Percentiles rank a stretch among this genome's conserved stretches.
These are phyloP conservation scores for Trachelus stipa DNA, from an alignment of 2,888 invertebrate genomes.

Conservation along the genomic window DNA sequence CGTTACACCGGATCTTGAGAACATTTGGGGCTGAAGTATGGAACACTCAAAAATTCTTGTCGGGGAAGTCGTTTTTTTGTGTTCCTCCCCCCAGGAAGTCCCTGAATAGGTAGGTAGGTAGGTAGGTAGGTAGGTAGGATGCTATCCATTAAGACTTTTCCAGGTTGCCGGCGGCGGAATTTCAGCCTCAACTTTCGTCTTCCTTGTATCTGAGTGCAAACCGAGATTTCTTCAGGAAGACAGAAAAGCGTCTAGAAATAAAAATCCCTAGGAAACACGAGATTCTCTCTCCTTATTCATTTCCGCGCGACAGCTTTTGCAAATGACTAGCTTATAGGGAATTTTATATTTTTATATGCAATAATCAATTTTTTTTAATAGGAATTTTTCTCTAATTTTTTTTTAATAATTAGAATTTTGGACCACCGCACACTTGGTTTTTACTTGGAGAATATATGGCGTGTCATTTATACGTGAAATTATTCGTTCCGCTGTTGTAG, in stretches of 20 bases:
- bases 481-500: too few species aligned
- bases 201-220: constrained; percentile 50
- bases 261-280: constrained; percentile 39
- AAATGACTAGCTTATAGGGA: too few species aligned
- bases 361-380: neutral
- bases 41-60: neutral
- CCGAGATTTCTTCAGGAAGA: constrained; percentile 47
- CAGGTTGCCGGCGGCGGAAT: constrained; percentile 53
- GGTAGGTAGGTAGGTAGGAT: constrained; percentile 9
- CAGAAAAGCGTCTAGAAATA: constrained; percentile 32
- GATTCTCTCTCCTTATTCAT: constrained; percentile 24
- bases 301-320: too few species aligned
- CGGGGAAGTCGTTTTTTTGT: neutral
- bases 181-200: constrained; percentile 52
- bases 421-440: too few species aligned
- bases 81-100: neutral
- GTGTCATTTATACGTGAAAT: too few species aligned
- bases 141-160: constrained; percentile 63
- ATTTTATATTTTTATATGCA: neutral
- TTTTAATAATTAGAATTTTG: too few species aligned
- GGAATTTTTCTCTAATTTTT: too few species aligned
- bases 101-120: too few species aligned
- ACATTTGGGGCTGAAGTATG: neutral
- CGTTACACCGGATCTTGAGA: too few species aligned
- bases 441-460: too few species aligned